Evolutionary conservation across 2,113 vertebrate genomes (phyloP), one percentile per base, ranked within the genome.

Genomic region (Aphyosemion australe): DNA sequence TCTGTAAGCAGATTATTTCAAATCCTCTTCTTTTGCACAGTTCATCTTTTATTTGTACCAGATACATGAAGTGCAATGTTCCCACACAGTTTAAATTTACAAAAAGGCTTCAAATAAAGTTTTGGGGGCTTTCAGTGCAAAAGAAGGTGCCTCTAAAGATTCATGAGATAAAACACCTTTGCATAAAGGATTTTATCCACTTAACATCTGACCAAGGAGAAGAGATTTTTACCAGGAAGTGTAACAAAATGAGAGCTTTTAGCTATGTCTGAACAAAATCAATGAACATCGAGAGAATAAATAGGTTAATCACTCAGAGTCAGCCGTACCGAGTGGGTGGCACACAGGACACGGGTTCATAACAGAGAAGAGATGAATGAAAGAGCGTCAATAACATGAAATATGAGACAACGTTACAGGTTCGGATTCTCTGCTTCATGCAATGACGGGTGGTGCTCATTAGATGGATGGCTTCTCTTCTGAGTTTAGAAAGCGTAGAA

Each of bases 251-350:
- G 59, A 83, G 70, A 64, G 78, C 60, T 76, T 80, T 66, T 61
- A 62, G 52, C 63, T 61, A 43, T 65, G 70, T 80, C 75, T 68
- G 78, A 69, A 78, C 61, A 65, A 80, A 86, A 87, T 86, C 78
- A 41, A 89, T 89, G 64, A 62, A 84, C 82, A 84, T 77, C 46
- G 18, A 21, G 48, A 73, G 65, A 83, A 84, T 83, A 80, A 83
- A 87, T 78, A 78, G 71, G 54, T 74, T 78, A 84, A 82, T 89
- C 83, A 82, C 65, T 89, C 73, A 84, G 74, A 76, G 75, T 74
- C 73, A 72, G 73, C 45, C 73, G 74, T 78, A 84, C 78, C 72
- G 76, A 78, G 58, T 18, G 37, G 54, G 72, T 69, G 71, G 69
- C 66, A 79, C 46, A 77, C 72, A 76, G 72, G 61, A 76, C 78